Evolutionary conservation across 2,113 vertebrate species (phyloP).

Genomic region (Montifringilla adamsi): DNA sequence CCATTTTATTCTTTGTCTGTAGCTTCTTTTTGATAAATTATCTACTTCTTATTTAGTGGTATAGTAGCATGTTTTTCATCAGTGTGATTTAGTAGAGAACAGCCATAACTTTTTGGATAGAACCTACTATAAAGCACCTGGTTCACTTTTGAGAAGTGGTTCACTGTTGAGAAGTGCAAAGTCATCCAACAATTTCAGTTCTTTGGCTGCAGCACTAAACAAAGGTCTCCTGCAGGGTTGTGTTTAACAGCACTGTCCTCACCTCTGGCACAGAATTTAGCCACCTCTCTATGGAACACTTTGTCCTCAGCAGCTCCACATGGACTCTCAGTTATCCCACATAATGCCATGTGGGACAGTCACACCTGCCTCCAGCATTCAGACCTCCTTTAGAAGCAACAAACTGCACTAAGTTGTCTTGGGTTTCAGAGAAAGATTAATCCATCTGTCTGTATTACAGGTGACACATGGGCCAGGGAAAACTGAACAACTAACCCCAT

Average conservation of each 20-base stretch:
- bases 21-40: not conserved
- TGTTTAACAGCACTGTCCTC: not conserved
- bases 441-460: not conserved
- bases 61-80: not conserved
- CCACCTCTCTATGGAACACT: not conserved
- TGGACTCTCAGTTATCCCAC: not conserved
- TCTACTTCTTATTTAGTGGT: not conserved
- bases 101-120: not conserved
- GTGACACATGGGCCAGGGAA: not conserved
- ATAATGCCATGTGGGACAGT: not conserved
- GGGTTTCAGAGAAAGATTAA: not conserved
- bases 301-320: not conserved
- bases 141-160: not conserved
- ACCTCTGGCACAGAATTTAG: not conserved
- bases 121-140: not conserved
- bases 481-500: not conserved
- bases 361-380: not conserved
- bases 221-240: not conserved
- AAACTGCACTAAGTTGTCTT: not conserved
- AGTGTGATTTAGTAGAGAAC: not conserved
- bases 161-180: rapidly evolving
- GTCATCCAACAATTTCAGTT: not conserved
- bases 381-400: not conserved
- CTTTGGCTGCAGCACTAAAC: not conserved
- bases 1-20: not conserved